phyloP scores from a whole-genome alignment of 2,113 vertebrate species.

The Serinus canaria region DNA sequence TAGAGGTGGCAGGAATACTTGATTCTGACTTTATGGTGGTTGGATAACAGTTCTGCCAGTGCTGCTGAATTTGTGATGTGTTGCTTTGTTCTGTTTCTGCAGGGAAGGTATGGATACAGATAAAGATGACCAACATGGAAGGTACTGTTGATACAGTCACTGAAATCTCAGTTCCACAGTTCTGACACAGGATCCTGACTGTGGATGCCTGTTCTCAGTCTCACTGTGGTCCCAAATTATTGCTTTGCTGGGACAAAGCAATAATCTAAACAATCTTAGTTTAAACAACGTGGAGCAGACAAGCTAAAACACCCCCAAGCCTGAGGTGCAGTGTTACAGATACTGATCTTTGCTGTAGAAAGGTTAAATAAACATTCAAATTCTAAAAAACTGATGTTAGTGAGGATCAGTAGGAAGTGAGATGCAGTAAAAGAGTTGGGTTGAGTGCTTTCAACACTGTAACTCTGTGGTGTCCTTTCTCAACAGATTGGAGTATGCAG shows the following conservation, averaged over 20 bases:
- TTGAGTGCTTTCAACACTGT: neutral
- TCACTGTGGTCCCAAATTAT: neutral
- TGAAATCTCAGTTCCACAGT: neutral
- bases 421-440: neutral
- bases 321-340: neutral
- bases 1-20: neutral
- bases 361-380: neutral
- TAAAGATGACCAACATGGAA: conserved; percentile 92
- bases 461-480: neutral
- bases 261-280: neutral
- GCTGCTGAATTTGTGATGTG: neutral
- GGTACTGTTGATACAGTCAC: conserved; percentile 73
- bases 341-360: neutral
- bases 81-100: conserved; percentile 61
- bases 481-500: conserved; percentile 83
- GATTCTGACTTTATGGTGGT: neutral
- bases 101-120: conserved; percentile 95
- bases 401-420: neutral
- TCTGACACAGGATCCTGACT: neutral
- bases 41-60: neutral
- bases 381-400: neutral
- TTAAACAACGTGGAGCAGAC: neutral
- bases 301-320: neutral
- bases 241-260: neutral
- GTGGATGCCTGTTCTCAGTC: neutral